Evolutionary conservation across 2,113 vertebrate genomes (phyloP).

Genomic region (Rousettus leschenaultii): DNA sequence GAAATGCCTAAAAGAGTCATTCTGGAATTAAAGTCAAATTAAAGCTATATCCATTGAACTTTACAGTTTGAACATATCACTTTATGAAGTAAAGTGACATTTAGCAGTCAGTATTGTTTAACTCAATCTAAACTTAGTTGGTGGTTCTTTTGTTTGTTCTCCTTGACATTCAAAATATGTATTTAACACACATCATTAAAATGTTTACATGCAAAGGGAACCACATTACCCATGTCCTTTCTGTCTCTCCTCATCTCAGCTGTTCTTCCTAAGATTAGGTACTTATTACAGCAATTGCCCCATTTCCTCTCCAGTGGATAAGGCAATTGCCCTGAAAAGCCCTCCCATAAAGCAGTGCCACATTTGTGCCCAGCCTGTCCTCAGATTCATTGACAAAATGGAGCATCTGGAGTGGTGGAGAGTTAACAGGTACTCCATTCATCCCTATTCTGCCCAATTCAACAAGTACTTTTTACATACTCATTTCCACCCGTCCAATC

Average conservation of each 20-base stretch:
- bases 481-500: background rate
- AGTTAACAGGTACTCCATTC: rapidly evolving
- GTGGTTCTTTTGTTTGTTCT: background rate
- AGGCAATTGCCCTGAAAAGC: background rate
- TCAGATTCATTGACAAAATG: background rate
- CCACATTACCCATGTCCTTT: background rate
- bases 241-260: background rate
- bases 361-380: background rate
- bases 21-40: background rate
- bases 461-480: background rate
- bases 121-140: background rate
- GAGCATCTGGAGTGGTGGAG: background rate
- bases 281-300: no score
- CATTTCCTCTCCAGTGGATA: background rate
- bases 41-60: background rate
- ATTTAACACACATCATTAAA: background rate
- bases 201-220: background rate
- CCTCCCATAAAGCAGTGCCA: background rate
- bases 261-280: background rate
- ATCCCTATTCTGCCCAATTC: background rate
- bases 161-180: background rate
- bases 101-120: background rate
- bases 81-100: background rate
- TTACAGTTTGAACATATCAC: background rate
- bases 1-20: background rate